A percentile compares a stretch with the other conserved stretches of the same genome.
These are phyloP conservation scores for Rotaria sp. DNA, from an alignment of 2,888 invertebrate genomes.

Conservation along the genomic window DNA sequence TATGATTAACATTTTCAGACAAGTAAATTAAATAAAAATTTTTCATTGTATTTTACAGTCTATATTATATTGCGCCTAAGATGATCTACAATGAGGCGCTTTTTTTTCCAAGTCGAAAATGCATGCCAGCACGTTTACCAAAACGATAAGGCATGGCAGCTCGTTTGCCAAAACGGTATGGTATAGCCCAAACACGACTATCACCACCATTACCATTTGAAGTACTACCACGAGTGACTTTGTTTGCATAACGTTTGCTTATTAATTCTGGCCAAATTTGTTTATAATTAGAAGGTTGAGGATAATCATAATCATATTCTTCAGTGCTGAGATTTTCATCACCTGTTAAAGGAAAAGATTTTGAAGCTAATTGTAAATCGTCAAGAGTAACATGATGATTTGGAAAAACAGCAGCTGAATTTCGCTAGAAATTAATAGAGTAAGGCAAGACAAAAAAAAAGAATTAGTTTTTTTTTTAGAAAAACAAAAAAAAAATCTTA, in stretches of 20 bases:
- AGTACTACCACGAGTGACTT: not conserved
- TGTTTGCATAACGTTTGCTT: not conserved
- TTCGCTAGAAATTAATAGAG: not conserved
- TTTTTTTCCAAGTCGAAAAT: conserved; percentile 5
- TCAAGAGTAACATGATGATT: not conserved
- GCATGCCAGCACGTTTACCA: conserved; percentile 7
- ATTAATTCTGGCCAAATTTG: not conserved
- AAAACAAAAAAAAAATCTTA: not conserved
- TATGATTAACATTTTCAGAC: not conserved
- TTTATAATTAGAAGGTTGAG: not conserved
- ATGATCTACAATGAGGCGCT: not conserved
- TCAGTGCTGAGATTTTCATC: not conserved
- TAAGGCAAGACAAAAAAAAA: not conserved
- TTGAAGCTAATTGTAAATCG: not conserved
- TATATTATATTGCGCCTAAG: not conserved
- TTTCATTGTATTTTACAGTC: not conserved
- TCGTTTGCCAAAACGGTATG: conserved; percentile 19
- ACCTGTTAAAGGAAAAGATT: not conserved
- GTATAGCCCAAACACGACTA: not conserved
- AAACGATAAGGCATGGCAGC: conserved; percentile 19
- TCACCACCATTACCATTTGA: not conserved
- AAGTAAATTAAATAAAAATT: not conserved
- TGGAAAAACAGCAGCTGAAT: not conserved
- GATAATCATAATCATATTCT: not conserved
- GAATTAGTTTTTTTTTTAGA: not conserved